phyloP scores from a whole-genome alignment of 2,797 vertebrate species.

The Petrocephalus sullivani region DNA sequence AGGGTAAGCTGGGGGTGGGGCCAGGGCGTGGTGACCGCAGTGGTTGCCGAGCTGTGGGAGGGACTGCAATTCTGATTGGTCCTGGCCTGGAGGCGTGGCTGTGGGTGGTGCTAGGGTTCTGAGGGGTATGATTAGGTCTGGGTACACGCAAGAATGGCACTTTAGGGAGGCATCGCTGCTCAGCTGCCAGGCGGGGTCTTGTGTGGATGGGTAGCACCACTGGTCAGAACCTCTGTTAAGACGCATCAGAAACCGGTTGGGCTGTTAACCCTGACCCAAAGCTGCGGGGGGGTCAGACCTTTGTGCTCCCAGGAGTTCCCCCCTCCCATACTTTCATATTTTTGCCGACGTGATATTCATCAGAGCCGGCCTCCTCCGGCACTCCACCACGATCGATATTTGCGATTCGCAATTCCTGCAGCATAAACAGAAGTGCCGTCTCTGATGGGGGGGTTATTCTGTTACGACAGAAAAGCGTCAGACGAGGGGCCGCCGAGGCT shows the following conservation, averaged over 20 bases:
- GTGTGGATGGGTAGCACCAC: slow-evolving; percentile 8
- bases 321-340: slow-evolving; percentile 39
- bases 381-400: slow-evolving; percentile 87
- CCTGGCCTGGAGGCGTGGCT: background rate
- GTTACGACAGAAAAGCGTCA: slow-evolving; percentile 42
- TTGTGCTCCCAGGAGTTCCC: slow-evolving; percentile 42
- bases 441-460: slow-evolving; percentile 57
- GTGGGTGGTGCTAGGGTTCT: background rate
- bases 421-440: slow-evolving; percentile 73
- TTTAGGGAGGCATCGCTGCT: background rate
- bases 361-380: slow-evolving; percentile 74
- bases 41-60: slow-evolving; percentile 30
- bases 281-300: slow-evolving; percentile 44
- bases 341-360: slow-evolving; percentile 79
- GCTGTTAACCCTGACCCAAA: slow-evolving; percentile 65
- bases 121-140: background rate
- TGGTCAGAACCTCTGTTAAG: slow-evolving; percentile 40
- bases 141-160: background rate
- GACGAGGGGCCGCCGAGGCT: slow-evolving; percentile 28
- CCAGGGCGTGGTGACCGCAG: slow-evolving; percentile 28
- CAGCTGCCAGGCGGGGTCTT: background rate
- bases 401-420: slow-evolving; percentile 74
- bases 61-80: slow-evolving; percentile 24
- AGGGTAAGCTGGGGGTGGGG: slow-evolving; percentile 68
- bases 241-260: slow-evolving; percentile 56